These are phyloP conservation scores for Lichenostomus cassidix DNA, from an alignment of 2,113 vertebrate genomes.

Conservation along the genomic window DNA sequence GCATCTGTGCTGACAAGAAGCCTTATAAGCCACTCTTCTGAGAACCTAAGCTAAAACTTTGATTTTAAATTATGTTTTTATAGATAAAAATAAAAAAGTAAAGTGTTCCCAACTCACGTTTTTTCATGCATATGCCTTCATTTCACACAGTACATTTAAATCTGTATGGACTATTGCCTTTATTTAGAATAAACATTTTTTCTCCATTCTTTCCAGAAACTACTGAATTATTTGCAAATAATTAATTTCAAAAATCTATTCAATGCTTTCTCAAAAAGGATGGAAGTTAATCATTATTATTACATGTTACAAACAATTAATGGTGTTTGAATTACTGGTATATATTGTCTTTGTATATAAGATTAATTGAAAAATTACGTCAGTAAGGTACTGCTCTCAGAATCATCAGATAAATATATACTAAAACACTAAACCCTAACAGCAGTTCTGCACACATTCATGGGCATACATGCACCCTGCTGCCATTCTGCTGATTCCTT, in stretches of 20 bases:
- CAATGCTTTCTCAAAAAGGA: background rate
- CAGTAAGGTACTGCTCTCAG: background rate
- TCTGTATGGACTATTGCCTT: background rate
- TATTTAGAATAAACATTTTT: background rate
- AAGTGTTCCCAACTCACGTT: background rate
- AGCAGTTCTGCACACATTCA: rapidly evolving
- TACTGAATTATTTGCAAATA: background rate
- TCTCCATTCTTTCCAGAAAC: background rate
- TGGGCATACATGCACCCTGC: rapidly evolving
- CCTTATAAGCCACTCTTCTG: background rate
- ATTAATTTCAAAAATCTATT: background rate
- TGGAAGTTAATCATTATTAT: background rate
- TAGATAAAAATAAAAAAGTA: background rate
- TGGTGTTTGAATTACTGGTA: background rate
- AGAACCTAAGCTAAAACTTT: background rate
- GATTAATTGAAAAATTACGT: background rate
- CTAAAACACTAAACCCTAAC: background rate
- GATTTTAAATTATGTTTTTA: background rate
- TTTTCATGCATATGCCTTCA: background rate
- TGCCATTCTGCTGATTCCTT: background rate
- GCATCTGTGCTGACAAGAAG: background rate
- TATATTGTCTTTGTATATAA: background rate
- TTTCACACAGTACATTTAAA: background rate
- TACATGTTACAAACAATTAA: background rate
- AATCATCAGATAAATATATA: background rate